Base-by-base conservation (phyloP, 2,888 invertebrate genomes). In the Artemia sinica region DNA sequence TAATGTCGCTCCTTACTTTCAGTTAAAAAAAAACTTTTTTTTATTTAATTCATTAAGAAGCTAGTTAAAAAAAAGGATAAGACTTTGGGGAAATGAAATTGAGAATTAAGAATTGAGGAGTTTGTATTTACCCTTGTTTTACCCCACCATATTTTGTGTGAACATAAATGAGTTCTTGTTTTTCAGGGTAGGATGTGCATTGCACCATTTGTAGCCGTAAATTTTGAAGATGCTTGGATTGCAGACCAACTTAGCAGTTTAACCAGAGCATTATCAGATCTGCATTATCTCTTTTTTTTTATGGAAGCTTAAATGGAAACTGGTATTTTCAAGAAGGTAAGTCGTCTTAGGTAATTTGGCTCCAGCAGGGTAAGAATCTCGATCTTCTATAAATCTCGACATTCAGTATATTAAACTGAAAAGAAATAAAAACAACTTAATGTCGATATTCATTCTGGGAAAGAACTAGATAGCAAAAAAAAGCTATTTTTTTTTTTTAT, bases 211-310 rank as follows among this genome's bases (percentile, higher is more conserved):
- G 87, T 89, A 76, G 90, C 89, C 73, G 96, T 97, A 10, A 85
- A 89, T 65, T 97, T 96, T 77, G 94, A 96, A 48, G 96, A 97
- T 80, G 97, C 97, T 83, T 97, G 96, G 96, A 85, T 97, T 77
- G 96, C 94, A 8, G 96, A 97, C 81, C 97, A 97, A 78, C 82
- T 96, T 76, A 97, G 95, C 79, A 95, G 95, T 69, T 82, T 98
- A 72, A 88, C 85, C 0, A 88, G 87, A 0, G 89, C 92, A 6
- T 84, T 98, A 73, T 81, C 94, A 13, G 98, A 98, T 79, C 87
- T 96, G 76, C 94, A 97, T 75, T 98, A 90, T 78, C 84, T 96
- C 72, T 78, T 90, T 49, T 95, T 75, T 95, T 94, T 79, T 99
- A 96, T 76, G 81, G 86, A 5, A 86, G 85, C 0, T 88, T 88